Evolutionary conservation across 2,888 invertebrate species (phyloP), one percentile per base, ranked within the genome.

Genomic region (Glaucopsyche alexis): DNA sequence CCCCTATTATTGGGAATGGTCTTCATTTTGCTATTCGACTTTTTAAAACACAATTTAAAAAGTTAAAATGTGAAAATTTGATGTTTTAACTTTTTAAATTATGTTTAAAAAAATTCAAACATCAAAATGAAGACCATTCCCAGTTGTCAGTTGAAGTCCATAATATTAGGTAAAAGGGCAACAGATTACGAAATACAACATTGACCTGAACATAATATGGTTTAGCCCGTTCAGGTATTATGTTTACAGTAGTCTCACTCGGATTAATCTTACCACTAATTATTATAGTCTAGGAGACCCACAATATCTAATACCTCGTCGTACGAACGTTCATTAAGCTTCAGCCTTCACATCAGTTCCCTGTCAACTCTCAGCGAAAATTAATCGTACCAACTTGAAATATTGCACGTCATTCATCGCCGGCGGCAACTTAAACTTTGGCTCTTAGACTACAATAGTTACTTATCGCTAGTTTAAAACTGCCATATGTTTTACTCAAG

Each of bases 361-460:
- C 42, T 66, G 66, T 66, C 66, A 42, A 60, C 60, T 60, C 60
- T 60, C 60, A 19, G 60, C 66, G 66, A 42, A 55, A 42, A 66
- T 66, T 66, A 66, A 66, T 66, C 16, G 42, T 42, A 8, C 66
- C 42, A 66, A 66, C 40, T 66, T 66, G 40, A 66, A 66, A 16
- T 66, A 42, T 60, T 16, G 66, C 9, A 42, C 66, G 42, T 42
- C 42, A 66, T 66, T 66, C 66, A 66, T 66, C 42, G 66, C 42
- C n/a, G 38, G 42, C 66, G 42, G 16, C 42, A 16, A 9, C 66
- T 42, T 9, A 66, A 66, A 66, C 66, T 66, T 66, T 16, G 16
- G 42, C 11, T 29, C 60, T 60, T 9, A 60, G 60, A 38, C 19
- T 60, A 60, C 29, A 60, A 60, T 38, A 55, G 19, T 55, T 55